Conservation (phyloP, 2,797 vertebrate genomes). For the Sebastes oblongus region DNA sequence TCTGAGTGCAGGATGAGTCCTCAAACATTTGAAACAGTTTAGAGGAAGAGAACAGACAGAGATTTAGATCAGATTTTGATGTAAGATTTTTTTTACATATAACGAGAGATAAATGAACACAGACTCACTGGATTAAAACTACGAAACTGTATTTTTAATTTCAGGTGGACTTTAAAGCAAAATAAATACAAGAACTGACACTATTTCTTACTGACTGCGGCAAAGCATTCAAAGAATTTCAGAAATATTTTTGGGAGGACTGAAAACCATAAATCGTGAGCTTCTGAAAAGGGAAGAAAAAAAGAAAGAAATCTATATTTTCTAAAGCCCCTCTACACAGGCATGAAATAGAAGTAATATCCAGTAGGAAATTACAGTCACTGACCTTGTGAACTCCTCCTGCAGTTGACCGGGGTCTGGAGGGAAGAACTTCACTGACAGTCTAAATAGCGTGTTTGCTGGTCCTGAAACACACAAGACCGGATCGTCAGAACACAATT, state of each 20-base stretch:
- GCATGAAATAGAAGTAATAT: constrained; percentile 24
- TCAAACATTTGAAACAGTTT: no score
- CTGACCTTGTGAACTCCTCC: constrained; percentile 94
- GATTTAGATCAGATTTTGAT: no score
- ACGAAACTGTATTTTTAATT: no score
- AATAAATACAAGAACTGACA: neutral
- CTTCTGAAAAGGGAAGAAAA: neutral
- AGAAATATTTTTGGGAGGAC: neutral
- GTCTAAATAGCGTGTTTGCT: constrained; percentile 87
- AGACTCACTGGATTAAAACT: no score
- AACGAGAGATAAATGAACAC: no score
- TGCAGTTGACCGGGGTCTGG: constrained; percentile 97
- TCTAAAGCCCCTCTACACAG: constrained; percentile 14
- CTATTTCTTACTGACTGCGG: neutral
- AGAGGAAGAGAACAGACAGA: no score
- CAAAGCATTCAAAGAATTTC: neutral
- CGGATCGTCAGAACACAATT: constrained; percentile 1
- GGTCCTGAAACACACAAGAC: constrained; percentile 84
- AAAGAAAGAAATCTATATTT: neutral
- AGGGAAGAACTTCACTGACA: constrained; percentile 98
- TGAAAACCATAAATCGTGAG: constrained; percentile 9
- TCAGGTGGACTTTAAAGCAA: neutral
- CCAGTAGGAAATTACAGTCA: constrained; percentile 47
- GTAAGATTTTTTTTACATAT: no score
- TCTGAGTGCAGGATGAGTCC: no score